Percentiles rank a stretch among this genome's conserved stretches.
phyloP scores from a whole-genome alignment of 53 echinoderm and acorn worm genomes.

The Hippasteria phrygiana region DNA sequence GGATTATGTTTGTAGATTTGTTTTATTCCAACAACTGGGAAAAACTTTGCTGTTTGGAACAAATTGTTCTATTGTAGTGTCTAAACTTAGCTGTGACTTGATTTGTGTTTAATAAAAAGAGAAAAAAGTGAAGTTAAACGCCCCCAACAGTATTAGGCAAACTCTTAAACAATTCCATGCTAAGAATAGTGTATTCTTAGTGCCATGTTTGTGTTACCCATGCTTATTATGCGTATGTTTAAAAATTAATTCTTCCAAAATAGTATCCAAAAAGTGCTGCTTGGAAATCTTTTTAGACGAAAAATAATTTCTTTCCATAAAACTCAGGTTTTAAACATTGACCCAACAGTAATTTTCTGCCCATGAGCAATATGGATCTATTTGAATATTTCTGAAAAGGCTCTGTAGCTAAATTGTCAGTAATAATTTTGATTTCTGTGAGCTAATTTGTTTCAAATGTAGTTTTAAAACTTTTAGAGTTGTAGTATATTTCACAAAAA shows the following conservation, averaged over 20 bases:
- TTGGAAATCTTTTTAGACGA: neutral
- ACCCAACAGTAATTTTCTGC: constrained; percentile 36
- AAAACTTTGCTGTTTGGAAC: too few species aligned
- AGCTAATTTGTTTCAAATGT: neutral
- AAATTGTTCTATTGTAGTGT: too few species aligned
- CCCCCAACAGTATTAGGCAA: neutral
- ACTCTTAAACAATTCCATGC: neutral
- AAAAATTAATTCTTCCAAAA: neutral
- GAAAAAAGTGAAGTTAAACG: neutral
- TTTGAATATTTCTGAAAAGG: neutral
- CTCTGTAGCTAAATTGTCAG: neutral
- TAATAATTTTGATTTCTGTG: neutral
- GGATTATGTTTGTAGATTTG: too few species aligned
- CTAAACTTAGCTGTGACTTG: too few species aligned
- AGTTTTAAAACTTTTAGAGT: neutral
- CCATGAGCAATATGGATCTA: neutral
- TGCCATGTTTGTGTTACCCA: neutral
- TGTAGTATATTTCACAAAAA: neutral
- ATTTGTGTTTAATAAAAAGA: neutral
- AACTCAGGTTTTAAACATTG: constrained; percentile 42
- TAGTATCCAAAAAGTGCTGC: neutral
- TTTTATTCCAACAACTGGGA: too few species aligned
- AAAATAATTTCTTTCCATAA: neutral
- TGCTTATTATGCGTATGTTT: neutral
- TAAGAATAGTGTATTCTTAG: neutral